Conservation (phyloP, 2,797 vertebrate species). For the Acipenser ruthenus region DNA sequence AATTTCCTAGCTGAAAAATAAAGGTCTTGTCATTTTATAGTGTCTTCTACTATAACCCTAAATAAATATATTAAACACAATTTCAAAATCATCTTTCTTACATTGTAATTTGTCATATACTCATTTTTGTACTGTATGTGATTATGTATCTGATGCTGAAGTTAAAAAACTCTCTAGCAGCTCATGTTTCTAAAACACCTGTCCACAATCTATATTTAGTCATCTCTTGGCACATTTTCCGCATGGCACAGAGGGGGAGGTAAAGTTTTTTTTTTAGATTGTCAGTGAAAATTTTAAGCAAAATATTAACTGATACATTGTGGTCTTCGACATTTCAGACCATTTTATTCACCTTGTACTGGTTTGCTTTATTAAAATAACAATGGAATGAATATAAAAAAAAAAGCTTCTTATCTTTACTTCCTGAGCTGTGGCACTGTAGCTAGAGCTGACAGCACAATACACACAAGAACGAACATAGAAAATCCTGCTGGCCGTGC, state of each 20-base stretch:
- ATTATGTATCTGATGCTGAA: no score
- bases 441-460: constrained; percentile 3
- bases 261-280: neutral
- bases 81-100: no score
- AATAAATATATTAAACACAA: no score
- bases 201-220: no score
- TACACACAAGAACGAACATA: constrained; percentile 8
- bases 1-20: no score
- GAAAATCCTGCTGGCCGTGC: constrained; percentile 8
- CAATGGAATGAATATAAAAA: constrained; percentile 12
- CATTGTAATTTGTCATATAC: no score
- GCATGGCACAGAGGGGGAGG: neutral
- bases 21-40: no score
- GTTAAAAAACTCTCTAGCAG: no score
- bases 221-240: no score
- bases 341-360: neutral
- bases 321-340: neutral
- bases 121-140: no score
- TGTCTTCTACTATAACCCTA: no score
- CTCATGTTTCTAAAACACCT: no score
- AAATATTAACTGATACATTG: constrained; percentile 2
- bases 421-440: constrained; percentile 4
- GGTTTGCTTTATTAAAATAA: constrained; percentile 3
- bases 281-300: neutral
- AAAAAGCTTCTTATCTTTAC: neutral